Evolutionary conservation across 2,797 vertebrate species (phyloP), one percentile per base, ranked within the genome.

Genomic region (Parotocinclus haroldoi): DNA sequence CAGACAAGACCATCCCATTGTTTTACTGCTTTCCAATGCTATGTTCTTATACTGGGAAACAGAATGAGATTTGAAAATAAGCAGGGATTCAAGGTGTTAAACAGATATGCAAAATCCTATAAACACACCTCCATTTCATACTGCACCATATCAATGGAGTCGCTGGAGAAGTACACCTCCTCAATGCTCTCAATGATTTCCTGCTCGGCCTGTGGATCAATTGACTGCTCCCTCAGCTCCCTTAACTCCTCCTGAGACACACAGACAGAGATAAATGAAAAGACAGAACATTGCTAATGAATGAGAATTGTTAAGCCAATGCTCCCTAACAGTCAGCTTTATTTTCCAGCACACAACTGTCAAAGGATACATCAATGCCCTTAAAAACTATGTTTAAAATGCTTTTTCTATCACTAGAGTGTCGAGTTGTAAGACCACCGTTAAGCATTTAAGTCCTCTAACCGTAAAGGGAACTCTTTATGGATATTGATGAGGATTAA

Each of bases 141-240:
- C 76, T 93, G 91, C 78, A 96, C 94, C 89, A 98, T 93, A 87
- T 99, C 97, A 77, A 95, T 96, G 64, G 95, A 95, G 85, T 99
- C 96, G 42, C 58, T 91, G 46, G 94, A 96, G 87, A 93, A 99
- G 89, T 98, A 99, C 63, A 99, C 87, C 83, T 98, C 93, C 83
- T 96, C 95, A 48, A 99, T 94, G 83, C 94, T 94, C 82, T 96
- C 91, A 70, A 99, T 98, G 85, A 97, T 90, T 87, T 99, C 96
- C 82, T 98, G 96, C 80, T 99, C 93, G 3, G 91, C 95, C 79
- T 93, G 93, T 65, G 96, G 97, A 88, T 99, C 95, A 13, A 86
- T 86, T 69, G 95, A 91, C 73, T 94, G 93, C 84, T 99, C 95
- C 81, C 92, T 87, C 64, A 94, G 81, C 81, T 98, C 96, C 81